Percentiles rank a stretch among this genome's conserved stretches.
These are phyloP conservation scores for Larimichthys crocea DNA, from an alignment of 2,113 vertebrate species.

Conservation along the genomic window DNA sequence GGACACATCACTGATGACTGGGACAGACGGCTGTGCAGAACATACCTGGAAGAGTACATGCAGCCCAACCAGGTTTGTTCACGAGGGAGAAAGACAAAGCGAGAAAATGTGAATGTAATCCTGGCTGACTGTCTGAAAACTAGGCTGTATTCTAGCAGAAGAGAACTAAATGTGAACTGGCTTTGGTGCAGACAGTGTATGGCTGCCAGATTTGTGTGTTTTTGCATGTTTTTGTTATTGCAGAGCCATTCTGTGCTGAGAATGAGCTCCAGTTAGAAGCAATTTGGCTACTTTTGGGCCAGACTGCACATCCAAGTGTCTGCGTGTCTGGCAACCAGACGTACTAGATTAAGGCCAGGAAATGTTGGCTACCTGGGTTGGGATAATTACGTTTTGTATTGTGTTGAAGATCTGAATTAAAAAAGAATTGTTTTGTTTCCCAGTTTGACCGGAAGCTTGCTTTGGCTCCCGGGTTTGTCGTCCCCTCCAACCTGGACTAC, in stretches of 20 bases:
- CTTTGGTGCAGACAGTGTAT: neutral
- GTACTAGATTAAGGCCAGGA: neutral
- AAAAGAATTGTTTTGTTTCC: conserved; percentile 5
- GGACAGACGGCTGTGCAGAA: conserved; percentile 87
- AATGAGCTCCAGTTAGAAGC: conserved; percentile 17
- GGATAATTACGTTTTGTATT: neutral
- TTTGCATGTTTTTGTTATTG: neutral
- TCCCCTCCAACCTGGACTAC: conserved; percentile 86
- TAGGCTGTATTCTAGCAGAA: neutral
- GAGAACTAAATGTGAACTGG: conserved; percentile 4
- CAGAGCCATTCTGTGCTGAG: neutral
- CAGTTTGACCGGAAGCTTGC: conserved; percentile 85
- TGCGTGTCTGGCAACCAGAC: conserved; percentile 9
- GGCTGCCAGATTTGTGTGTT: conserved; percentile 23
- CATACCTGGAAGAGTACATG: conserved; percentile 89
- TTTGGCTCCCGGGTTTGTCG: conserved; percentile 82
- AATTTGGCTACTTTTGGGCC: conserved; percentile 5
- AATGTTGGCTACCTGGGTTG: neutral
- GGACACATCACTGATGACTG: conserved; percentile 90
- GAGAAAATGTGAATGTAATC: neutral
- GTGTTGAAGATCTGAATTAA: neutral
- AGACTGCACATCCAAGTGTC: neutral
- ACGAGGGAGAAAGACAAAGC: neutral
- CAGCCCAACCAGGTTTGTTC: conserved; percentile 85
- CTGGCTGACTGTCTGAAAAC: neutral